Evolutionary conservation across 2,113 vertebrate species (phyloP).

Genomic region (Pithys albifrons): DNA sequence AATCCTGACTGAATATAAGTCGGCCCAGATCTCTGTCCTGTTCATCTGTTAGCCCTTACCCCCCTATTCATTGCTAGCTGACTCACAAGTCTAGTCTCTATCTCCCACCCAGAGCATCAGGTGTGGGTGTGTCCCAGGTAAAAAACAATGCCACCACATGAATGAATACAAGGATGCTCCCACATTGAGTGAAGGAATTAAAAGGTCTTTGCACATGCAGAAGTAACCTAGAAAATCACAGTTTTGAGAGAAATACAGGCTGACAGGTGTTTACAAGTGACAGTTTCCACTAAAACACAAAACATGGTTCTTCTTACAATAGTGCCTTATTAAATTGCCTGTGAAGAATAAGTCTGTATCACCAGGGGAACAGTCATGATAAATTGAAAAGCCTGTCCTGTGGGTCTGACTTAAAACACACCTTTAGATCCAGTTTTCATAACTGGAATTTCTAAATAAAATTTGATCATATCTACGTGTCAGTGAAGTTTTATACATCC

Average conservation of each 20-base stretch:
- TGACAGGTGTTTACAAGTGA: background rate
- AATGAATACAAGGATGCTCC: background rate
- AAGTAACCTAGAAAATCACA: background rate
- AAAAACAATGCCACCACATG: background rate
- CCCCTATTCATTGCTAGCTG: background rate
- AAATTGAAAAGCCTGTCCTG: background rate
- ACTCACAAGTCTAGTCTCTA: background rate
- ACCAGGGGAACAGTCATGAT: background rate
- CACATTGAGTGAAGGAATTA: background rate
- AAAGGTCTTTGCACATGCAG: background rate
- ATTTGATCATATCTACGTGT: accelerated
- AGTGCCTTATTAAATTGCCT: background rate
- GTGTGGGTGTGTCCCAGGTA: background rate
- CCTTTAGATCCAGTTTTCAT: background rate
- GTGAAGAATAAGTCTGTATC: background rate
- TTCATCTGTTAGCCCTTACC: background rate
- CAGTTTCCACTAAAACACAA: background rate
- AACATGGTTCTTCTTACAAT: background rate
- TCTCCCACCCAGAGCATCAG: background rate
- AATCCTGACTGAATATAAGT: background rate
- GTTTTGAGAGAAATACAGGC: background rate
- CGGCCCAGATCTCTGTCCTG: background rate
- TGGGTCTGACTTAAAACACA: background rate
- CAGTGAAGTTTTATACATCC: background rate
- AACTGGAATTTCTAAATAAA: background rate